Percentiles rank a stretch among this genome's conserved stretches.
These are phyloP conservation scores for Pachyramphus minor DNA, from an alignment of 2,113 vertebrate species.

Conservation along the genomic window DNA sequence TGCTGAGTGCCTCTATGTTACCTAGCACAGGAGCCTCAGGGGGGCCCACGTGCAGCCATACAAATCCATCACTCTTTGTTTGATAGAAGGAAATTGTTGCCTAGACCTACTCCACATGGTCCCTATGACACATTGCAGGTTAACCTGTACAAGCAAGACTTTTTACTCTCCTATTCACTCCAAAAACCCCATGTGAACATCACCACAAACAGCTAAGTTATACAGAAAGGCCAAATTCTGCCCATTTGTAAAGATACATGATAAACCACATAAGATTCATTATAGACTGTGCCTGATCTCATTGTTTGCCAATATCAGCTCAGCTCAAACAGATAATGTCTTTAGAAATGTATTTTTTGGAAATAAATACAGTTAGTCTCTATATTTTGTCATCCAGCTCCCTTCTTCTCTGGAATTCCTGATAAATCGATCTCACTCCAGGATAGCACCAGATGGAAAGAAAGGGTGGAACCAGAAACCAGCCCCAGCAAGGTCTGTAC, in stretches of 20 bases:
- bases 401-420: neutral
- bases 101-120: neutral
- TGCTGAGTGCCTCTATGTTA: neutral
- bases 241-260: neutral
- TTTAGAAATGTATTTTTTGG: neutral
- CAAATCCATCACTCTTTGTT: neutral
- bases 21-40: neutral
- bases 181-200: neutral
- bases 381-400: neutral
- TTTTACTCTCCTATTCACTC: neutral
- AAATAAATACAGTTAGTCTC: neutral
- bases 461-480: neutral
- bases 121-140: neutral
- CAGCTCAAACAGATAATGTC: neutral
- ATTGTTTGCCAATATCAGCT: neutral
- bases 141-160: neutral
- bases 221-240: neutral
- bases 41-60: accelerated
- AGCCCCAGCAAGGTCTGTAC: neutral
- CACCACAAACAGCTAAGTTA: neutral
- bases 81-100: neutral
- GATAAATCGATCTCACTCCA: neutral
- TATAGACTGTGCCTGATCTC: accelerated
- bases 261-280: neutral
- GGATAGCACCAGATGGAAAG: accelerated